phyloP scores from a whole-genome alignment of 2,797 vertebrate genomes.

The Gymnoscopelus braueri region DNA sequence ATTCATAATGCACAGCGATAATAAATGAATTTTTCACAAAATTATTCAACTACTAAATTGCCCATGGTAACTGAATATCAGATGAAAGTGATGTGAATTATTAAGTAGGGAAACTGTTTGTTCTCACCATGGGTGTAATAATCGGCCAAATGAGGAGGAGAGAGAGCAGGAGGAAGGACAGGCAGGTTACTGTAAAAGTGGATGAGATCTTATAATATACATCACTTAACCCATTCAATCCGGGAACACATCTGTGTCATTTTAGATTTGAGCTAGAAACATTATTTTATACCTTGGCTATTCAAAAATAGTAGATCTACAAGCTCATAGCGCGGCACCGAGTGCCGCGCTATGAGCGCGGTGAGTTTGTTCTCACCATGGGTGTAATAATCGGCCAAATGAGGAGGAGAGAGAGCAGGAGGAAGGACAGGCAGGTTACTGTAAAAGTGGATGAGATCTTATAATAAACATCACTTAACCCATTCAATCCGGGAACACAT shows the following conservation, averaged over 20 bases:
- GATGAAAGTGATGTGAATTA: slow-evolving; percentile 99
- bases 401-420: slow-evolving; percentile 59
- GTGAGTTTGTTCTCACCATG: slow-evolving; percentile 86
- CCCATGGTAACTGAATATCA: slow-evolving; percentile 99
- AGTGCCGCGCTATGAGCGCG: too few relatives aligned
- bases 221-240: slow-evolving; percentile 41
- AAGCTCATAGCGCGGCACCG: too few relatives aligned
- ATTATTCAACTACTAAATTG: slow-evolving; percentile 99
- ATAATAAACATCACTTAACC: slow-evolving; percentile 70
- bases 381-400: slow-evolving; percentile 81
- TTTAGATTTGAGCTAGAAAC: too few relatives aligned
- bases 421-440: slow-evolving; percentile 64
- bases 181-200: slow-evolving; percentile 57
- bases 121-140: slow-evolving; percentile 83
- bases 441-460: slow-evolving; percentile 54
- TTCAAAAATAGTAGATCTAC: too few relatives aligned
- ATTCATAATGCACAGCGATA: slow-evolving; percentile 96
- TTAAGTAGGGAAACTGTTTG: slow-evolving; percentile 91
- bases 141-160: slow-evolving; percentile 76
- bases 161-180: slow-evolving; percentile 58
- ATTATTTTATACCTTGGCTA: too few relatives aligned
- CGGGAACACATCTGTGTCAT: too few relatives aligned
- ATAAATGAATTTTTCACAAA: slow-evolving; percentile 99
- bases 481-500: too few relatives aligned
- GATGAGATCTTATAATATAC: slow-evolving; percentile 68